Evolutionary conservation across 2,797 vertebrate species (phyloP).

Genomic region (Emydoidea blandingii): DNA sequence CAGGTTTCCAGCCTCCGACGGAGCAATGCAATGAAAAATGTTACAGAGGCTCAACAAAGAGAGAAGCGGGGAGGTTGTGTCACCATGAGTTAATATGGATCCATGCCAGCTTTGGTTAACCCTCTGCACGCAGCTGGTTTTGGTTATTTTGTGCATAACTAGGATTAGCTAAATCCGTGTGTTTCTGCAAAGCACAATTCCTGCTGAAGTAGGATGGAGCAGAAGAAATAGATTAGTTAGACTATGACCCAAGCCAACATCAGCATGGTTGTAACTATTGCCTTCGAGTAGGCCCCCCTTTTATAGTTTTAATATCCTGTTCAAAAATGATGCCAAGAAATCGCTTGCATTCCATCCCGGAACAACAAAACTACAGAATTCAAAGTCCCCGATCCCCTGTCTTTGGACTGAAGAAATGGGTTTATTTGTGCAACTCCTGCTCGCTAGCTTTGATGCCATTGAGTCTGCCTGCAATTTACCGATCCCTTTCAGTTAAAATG

Average conservation of each 20-base stretch:
- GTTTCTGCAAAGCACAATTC: not conserved
- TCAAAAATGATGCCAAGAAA: slow-evolving; percentile 55
- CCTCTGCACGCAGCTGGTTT: not conserved
- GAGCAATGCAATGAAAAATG: not conserved
- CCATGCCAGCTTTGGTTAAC: not conserved
- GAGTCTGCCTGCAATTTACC: rapidly evolving
- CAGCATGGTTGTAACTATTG: not conserved
- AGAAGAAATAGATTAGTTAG: not conserved
- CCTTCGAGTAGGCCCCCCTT: not conserved
- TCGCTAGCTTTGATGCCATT: not conserved
- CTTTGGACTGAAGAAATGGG: not conserved
- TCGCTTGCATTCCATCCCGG: slow-evolving; percentile 45
- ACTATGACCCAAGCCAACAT: not conserved
- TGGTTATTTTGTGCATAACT: not conserved
- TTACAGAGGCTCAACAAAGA: not conserved
- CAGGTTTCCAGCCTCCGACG: not conserved
- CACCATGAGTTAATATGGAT: not conserved
- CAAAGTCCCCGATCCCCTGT: slow-evolving; percentile 5
- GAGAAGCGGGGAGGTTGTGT: not conserved
- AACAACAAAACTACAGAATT: slow-evolving; percentile 9
- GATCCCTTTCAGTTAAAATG: not conserved
- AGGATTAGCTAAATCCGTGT: not conserved
- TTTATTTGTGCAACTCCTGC: not conserved
- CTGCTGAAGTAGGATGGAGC: not conserved
- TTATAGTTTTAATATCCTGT: slow-evolving; percentile 56